Percentiles rank a stretch among this genome's conserved stretches.
phyloP scores from a whole-genome alignment of 2,113 vertebrate species.

The Trogon melanurus region DNA sequence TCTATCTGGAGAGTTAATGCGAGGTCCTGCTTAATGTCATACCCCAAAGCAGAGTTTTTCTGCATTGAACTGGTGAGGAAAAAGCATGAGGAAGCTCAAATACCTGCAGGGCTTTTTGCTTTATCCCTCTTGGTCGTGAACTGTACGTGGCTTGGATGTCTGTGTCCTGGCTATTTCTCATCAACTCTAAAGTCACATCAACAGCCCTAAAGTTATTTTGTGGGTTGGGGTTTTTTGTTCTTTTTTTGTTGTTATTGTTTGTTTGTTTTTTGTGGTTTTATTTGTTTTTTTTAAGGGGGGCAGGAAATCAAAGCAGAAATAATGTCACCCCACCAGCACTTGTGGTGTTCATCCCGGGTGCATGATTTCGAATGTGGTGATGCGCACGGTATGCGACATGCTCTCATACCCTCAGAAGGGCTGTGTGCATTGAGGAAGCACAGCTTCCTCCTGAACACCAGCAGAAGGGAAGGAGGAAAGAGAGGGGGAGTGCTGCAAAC shows the following conservation, averaged over 20 bases:
- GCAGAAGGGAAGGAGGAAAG: background rate
- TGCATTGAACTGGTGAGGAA: background rate
- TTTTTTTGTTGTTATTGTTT: background rate
- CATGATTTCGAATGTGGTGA: background rate
- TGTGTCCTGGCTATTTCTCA: background rate
- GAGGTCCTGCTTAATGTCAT: background rate
- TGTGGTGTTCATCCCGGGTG: background rate
- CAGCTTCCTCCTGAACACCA: accelerated
- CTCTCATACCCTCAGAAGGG: accelerated
- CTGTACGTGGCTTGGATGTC: background rate
- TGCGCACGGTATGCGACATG: background rate
- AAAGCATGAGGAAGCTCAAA: background rate
- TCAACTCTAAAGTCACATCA: background rate
- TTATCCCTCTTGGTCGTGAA: background rate
- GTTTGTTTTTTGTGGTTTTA: accelerated
- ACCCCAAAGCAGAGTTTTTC: background rate
- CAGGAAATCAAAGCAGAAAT: background rate
- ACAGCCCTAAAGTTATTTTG: background rate
- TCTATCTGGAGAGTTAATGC: background rate
- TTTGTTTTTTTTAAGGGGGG: no score
- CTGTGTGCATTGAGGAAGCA: background rate
- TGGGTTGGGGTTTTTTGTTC: accelerated
- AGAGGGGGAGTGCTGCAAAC: background rate
- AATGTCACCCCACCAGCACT: background rate
- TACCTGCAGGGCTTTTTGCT: background rate